Conservation (phyloP, 2,113 vertebrate species). For the Sturnus vulgaris region DNA sequence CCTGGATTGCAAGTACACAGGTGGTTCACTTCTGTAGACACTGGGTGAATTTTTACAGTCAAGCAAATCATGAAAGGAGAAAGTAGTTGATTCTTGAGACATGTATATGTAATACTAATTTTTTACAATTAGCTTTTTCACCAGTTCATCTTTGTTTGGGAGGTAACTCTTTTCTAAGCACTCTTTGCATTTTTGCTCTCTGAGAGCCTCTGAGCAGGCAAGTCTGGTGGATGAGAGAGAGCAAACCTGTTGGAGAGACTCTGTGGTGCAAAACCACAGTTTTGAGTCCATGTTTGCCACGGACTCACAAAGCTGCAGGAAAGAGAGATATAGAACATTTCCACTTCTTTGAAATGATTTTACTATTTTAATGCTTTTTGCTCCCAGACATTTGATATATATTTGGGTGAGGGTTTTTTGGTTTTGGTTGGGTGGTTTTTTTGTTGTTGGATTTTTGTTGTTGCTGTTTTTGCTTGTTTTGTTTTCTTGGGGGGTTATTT, state of each 20-base stretch:
- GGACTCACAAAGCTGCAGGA: not conserved
- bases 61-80: not conserved
- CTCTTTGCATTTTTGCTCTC: not conserved
- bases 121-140: not conserved
- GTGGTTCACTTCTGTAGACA: not conserved
- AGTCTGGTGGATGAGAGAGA: not conserved
- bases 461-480: not conserved
- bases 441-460: no score
- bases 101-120: rapidly evolving
- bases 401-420: not conserved
- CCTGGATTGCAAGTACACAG: not conserved
- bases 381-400: not conserved
- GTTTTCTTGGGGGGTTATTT: no score
- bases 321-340: not conserved
- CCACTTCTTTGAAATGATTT: not conserved
- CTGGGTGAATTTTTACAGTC: not conserved
- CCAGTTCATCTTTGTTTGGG: not conserved
- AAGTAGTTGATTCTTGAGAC: not conserved
- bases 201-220: not conserved
- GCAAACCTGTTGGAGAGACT: not conserved
- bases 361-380: not conserved
- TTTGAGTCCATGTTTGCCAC: not conserved
- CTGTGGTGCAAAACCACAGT: not conserved
- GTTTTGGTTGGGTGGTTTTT: not conserved
- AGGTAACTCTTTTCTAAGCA: not conserved